Conservation (phyloP, 1,140 invertebrate genomes). For the Mercenaria mercenaria region DNA sequence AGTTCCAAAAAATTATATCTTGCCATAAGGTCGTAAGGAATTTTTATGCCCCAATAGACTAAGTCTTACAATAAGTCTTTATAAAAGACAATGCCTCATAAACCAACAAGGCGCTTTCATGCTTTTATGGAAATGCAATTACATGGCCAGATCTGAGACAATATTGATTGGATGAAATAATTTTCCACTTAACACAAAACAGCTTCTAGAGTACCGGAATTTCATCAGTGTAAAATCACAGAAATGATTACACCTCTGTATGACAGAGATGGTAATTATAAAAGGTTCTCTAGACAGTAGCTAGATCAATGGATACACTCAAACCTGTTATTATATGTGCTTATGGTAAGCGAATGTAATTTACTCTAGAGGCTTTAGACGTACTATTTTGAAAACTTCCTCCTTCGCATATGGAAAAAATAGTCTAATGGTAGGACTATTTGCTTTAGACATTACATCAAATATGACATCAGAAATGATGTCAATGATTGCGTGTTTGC, state of each 20-base stretch:
- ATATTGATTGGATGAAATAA: conserved; percentile 6
- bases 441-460: no score
- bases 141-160: neutral
- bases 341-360: no score
- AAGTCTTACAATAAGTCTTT: no score
- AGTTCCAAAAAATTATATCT: no score
- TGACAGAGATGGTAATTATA: neutral
- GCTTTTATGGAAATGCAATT: conserved; percentile 19
- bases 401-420: no score
- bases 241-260: neutral
- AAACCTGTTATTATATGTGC: neutral
- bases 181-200: conserved; percentile 23
- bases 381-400: no score
- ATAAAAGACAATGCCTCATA: neutral
- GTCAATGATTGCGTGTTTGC: no score
- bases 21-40: no score
- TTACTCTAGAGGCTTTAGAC: no score
- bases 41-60: no score
- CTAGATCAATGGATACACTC: neutral
- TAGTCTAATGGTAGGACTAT: no score
- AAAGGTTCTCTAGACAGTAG: neutral
- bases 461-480: no score
- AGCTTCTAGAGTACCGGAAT: neutral
- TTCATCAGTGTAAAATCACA: neutral
- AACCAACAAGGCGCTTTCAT: neutral